Conservation (phyloP, 2,888 invertebrate genomes). For the Xanthorhoe designata region DNA sequence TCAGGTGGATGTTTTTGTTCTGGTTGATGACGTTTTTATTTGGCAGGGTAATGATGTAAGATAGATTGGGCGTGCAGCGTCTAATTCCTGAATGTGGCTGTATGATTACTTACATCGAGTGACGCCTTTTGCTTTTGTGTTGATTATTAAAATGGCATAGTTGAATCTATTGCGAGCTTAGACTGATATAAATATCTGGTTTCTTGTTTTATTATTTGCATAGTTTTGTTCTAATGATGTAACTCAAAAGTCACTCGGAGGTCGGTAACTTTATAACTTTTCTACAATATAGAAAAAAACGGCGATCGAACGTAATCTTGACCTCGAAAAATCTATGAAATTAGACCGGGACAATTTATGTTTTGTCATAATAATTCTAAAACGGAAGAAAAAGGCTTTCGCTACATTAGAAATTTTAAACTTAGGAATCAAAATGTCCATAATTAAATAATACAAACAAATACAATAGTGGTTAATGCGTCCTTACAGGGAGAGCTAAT, state of each 20-base stretch:
- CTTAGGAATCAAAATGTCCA: constrained; percentile 18
- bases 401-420: constrained; percentile 15
- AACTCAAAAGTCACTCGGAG: background rate
- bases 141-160: constrained; percentile 43
- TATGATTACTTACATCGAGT: constrained; percentile 71
- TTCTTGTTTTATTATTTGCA: background rate
- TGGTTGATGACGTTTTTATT: constrained; percentile 72
- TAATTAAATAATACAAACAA: constrained; percentile 36
- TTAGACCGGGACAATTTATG: too few relatives aligned
- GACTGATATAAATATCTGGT: background rate
- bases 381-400: background rate
- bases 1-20: constrained; percentile 67
- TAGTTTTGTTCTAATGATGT: background rate
- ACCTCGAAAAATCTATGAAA: too few relatives aligned
- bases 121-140: constrained; percentile 68
- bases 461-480: constrained; percentile 40
- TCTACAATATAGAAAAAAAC: too few relatives aligned
- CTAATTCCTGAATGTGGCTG: constrained; percentile 76
- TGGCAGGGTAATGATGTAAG: constrained; percentile 66
- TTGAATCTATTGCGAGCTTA: constrained; percentile 13
- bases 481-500: constrained; percentile 47
- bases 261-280: too few relatives aligned
- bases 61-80: constrained; percentile 75
- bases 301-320: too few relatives aligned
- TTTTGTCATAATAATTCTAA: background rate